These are phyloP conservation scores for Drosophila leontia DNA, from an alignment of 1,140 invertebrate species.

Conservation along the genomic window DNA sequence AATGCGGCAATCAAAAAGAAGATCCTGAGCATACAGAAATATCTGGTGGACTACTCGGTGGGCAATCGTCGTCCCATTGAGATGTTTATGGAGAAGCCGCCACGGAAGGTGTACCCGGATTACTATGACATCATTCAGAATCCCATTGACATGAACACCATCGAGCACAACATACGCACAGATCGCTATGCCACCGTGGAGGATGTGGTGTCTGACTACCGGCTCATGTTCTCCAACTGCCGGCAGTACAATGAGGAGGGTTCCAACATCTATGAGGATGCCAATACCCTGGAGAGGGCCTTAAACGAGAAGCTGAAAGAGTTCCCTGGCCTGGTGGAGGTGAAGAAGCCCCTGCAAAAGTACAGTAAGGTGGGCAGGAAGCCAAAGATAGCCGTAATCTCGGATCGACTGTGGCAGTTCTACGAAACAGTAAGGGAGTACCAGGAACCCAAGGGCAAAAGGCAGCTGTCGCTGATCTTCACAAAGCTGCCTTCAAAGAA, in stretches of 20 bases:
- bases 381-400: conserved; percentile 85
- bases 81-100: conserved; percentile 98
- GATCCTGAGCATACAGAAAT: conserved; percentile 90
- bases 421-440: conserved; percentile 96
- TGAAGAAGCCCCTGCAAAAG: conserved; percentile 76
- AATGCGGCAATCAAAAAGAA: conserved; percentile 88
- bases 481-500: conserved; percentile 97
- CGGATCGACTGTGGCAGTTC: conserved; percentile 92
- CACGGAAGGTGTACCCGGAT: conserved; percentile 97
- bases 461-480: conserved; percentile 96
- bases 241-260: conserved; percentile 98
- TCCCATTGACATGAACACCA: conserved; percentile 97
- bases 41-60: conserved; percentile 90
- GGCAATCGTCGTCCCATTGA: conserved; percentile 94
- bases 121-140: conserved; percentile 97
- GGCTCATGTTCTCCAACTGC: conserved; percentile 98
- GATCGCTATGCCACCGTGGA: conserved; percentile 88
- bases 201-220: conserved; percentile 88
- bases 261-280: conserved; percentile 97
- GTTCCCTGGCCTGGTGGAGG: conserved; percentile 84
- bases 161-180: conserved; percentile 95
- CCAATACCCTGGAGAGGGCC: conserved; percentile 93
- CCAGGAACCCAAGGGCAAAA: conserved; percentile 92
- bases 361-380: conserved; percentile 64
- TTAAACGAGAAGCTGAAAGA: conserved; percentile 94